phyloP scores from a whole-genome alignment of 2,888 invertebrate genomes.

The Phengaris alcon region DNA sequence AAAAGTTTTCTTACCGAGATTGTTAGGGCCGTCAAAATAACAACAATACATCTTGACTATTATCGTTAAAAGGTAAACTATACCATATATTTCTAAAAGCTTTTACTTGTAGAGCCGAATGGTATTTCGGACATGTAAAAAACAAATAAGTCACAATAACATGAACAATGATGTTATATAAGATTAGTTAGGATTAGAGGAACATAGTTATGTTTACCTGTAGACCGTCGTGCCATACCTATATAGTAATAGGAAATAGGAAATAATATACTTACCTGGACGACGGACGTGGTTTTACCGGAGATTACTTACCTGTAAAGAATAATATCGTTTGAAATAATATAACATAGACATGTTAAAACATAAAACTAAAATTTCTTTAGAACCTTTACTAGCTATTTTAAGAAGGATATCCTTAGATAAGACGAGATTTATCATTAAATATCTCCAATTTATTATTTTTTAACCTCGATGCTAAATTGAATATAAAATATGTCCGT shows the following conservation, averaged over 20 bases:
- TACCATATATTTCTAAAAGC: conserved; percentile 42
- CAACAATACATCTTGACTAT: conserved; percentile 38
- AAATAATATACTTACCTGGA: conserved; percentile 34
- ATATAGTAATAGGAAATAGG: not conserved
- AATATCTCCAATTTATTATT: too few species aligned
- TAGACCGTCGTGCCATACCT: not conserved
- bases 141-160: conserved; percentile 2
- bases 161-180: too few species aligned
- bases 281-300: not conserved
- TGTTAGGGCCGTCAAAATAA: conserved; percentile 12
- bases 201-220: not conserved
- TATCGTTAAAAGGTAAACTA: conserved; percentile 42
- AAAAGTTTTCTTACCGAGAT: conserved; percentile 8
- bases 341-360: too few species aligned
- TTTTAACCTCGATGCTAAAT: too few species aligned
- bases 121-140: not conserved
- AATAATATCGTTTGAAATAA: conserved; percentile 25
- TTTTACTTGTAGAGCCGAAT: conserved; percentile 39
- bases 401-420: too few species aligned
- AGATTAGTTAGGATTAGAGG: too few species aligned
- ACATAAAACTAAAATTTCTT: too few species aligned
- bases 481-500: too few species aligned
- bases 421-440: too few species aligned
- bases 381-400: too few species aligned
- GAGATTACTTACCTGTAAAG: conserved; percentile 41